phyloP scores from a whole-genome alignment of 2,113 vertebrate species.

The Hoplias malabaricus region DNA sequence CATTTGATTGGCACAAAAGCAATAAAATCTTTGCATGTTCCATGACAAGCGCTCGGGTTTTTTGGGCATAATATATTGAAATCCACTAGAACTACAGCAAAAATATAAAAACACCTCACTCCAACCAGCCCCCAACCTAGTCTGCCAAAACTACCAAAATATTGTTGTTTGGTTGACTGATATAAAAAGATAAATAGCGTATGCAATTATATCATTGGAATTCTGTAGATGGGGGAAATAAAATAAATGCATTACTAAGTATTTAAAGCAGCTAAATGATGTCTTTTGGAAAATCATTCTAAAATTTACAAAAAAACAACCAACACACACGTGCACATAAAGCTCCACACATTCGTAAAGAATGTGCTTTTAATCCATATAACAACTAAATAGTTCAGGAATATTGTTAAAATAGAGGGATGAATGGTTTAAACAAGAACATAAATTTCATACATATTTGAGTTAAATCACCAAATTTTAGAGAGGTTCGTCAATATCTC shows the following conservation, averaged over 20 bases:
- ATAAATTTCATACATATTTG: constrained; percentile 65
- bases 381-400: neutral
- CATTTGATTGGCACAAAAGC: too few species aligned
- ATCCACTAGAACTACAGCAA: too few species aligned
- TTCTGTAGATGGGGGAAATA: neutral
- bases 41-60: too few species aligned
- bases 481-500: neutral
- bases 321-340: constrained; percentile 33
- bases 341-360: constrained; percentile 6
- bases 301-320: neutral
- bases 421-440: constrained; percentile 64
- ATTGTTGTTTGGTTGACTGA: too few species aligned
- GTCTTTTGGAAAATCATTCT: neutral
- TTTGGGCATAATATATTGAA: too few species aligned
- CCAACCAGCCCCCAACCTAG: too few species aligned
- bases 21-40: neutral
- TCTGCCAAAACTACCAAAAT: too few species aligned
- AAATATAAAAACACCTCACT: too few species aligned
- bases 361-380: neutral
- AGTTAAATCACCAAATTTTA: neutral
- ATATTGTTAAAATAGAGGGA: constrained; percentile 46
- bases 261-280: neutral
- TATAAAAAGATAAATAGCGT: too few species aligned
- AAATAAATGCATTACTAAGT: neutral
- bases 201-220: too few species aligned